Percentiles rank a stretch among this genome's conserved stretches.
Evolutionary conservation across 35 echinoderm and acorn worm genomes (phyloP).

Genomic region (Strongylocentrotus purpuratus): DNA sequence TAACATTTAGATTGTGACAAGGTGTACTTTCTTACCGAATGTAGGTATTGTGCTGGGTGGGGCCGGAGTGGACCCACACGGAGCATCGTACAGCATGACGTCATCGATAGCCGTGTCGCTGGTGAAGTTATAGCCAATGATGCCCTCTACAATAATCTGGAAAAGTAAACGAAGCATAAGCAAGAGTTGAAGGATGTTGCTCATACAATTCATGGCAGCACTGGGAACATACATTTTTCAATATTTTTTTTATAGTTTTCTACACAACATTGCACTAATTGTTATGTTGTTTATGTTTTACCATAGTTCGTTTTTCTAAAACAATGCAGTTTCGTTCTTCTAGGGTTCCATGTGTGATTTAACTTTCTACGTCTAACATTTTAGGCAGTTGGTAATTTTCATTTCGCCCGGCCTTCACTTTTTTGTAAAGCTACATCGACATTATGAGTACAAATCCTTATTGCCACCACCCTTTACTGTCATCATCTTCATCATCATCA

Average conservation of each 20-base stretch:
- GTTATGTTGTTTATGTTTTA: not conserved
- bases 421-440: too few relatives aligned
- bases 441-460: too few relatives aligned
- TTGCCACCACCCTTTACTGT: too few relatives aligned
- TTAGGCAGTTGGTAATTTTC: too few relatives aligned
- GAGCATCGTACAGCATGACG: conserved; percentile 55
- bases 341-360: too few relatives aligned
- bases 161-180: not conserved
- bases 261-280: not conserved
- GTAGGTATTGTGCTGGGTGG: conserved; percentile 74
- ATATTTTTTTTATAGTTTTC: not conserved
- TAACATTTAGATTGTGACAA: too few relatives aligned
- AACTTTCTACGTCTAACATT: too few relatives aligned
- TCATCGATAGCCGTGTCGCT: conserved; percentile 89
- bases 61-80: conserved; percentile 57
- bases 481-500: too few relatives aligned
- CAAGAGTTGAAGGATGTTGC: not conserved
- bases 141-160: conserved; percentile 83
- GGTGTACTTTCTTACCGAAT: conserved; percentile 63
- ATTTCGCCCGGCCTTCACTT: too few relatives aligned
- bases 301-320: too few relatives aligned
- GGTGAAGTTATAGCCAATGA: conserved; percentile 61
- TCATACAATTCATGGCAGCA: too few relatives aligned
- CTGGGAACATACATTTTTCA: not conserved
- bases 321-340: too few relatives aligned